phyloP scores from a whole-genome alignment of 1,140 invertebrate species.

The Euglossa dilemma region DNA sequence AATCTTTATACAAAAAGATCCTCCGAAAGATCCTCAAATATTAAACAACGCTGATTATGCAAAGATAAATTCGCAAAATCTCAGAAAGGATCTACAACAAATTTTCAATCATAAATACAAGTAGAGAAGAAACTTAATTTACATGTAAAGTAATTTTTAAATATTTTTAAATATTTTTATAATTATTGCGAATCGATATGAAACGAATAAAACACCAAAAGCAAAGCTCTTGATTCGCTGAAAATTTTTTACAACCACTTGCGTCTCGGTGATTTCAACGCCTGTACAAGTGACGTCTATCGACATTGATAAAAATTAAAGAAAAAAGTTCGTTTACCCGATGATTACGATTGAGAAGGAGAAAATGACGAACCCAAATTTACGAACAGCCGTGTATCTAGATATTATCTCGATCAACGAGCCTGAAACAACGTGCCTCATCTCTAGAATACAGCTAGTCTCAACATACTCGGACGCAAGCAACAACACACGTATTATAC shows the following conservation, averaged over 20 bases:
- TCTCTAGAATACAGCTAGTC: conserved; percentile 24
- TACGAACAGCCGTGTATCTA: conserved; percentile 23
- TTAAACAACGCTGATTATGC: neutral
- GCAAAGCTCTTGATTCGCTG: neutral
- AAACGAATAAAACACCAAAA: too few relatives aligned
- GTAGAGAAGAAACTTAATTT: too few relatives aligned
- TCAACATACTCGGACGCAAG: conserved; percentile 10
- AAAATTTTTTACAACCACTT: too few relatives aligned
- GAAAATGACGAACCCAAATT: neutral
- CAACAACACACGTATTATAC: conserved; percentile 27
- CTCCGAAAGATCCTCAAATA: too few relatives aligned
- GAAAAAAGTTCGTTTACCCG: neutral
- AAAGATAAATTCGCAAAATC: too few relatives aligned
- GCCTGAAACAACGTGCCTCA: conserved; percentile 36
- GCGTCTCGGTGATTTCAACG: neutral
- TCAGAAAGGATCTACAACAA: too few relatives aligned
- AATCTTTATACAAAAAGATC: too few relatives aligned
- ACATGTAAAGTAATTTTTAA: too few relatives aligned
- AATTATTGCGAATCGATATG: too few relatives aligned
- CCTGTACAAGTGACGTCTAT: neutral
- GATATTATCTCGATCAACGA: conserved; percentile 27
- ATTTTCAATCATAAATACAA: too few relatives aligned
- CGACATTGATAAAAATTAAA: neutral
- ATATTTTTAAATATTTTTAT: too few relatives aligned
- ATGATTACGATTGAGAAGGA: neutral